Evolutionary conservation across 1,140 invertebrate species (phyloP), one percentile per base, ranked within the genome.

Genomic region (Cheumatopsyche charites): DNA sequence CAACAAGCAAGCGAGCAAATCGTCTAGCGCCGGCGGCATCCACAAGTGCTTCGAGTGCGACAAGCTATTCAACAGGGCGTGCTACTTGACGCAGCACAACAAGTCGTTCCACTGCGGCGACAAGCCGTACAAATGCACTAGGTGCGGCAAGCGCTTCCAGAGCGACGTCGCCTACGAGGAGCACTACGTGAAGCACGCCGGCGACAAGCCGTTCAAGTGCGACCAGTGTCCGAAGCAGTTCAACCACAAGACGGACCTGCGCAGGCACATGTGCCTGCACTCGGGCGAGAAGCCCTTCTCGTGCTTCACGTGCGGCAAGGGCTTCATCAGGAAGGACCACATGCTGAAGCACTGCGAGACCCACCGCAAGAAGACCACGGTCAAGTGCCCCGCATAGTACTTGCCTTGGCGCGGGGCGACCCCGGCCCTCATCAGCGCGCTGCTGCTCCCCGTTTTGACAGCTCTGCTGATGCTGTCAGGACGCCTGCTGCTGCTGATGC

Each of bases 251-350:
- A 96, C 95, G 29, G 95, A 97, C 80, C 84, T 97, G 74, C 88
- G 94, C 17, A 86, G 95, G 47, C 95, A 98, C 80, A 89, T 92
- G 84, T 94, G 93, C 77, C 88, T 94, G 49, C 94, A 97, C 81
- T 93, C 89, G 69, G 92, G 89, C 11, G 85, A 89, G 74, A 94
- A 93, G 79, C 94, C 94, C 12, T 95, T 91, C 80, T 84, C 87
- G 55, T 97, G 94, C 83, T 85, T 88, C 67, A 87, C 87, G 41
- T 96, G 94, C 79, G 88, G 88, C 52, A 97, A 97, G 82, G 92
- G 93, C 21, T 97, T 97, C 82, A 96, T 94, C 74, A 88, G 96
- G 62, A 95, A 96, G 80, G 96, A 98, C 81, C 96, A 98, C 81
- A 93, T 97, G 92, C 88, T 94, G 69, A 98, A 98, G 82, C 96